Conservation (phyloP, 2,797 vertebrate species). For the Parauchenoglanis punctatus region DNA sequence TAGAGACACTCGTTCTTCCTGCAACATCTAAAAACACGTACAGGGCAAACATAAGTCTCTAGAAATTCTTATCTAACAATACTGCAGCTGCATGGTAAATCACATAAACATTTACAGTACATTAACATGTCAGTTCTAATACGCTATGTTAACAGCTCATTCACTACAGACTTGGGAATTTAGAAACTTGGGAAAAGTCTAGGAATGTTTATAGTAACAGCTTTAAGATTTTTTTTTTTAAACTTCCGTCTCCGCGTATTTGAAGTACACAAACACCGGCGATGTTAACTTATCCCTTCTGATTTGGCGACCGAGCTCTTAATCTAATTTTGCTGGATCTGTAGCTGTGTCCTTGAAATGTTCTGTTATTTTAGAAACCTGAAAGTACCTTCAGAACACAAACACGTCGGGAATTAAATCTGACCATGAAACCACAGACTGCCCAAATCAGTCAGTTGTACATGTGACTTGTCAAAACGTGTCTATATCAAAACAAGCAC, state of each 20-base stretch:
- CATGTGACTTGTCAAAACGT: background rate
- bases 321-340: background rate
- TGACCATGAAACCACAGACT: background rate
- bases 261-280: background rate
- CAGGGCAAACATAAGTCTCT: background rate
- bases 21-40: constrained; percentile 79
- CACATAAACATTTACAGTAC: background rate
- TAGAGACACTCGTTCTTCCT: constrained; percentile 81
- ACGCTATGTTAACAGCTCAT: background rate
- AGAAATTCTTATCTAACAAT: background rate
- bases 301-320: background rate
- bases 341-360: background rate
- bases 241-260: background rate
- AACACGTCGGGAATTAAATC: background rate
- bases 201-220: background rate
- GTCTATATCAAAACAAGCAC: background rate
- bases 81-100: background rate
- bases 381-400: background rate
- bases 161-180: background rate
- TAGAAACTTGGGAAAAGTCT: background rate
- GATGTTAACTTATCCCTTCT: background rate
- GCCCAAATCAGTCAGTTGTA: background rate
- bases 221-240: background rate
- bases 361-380: background rate
- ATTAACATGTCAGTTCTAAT: background rate